Conservation (phyloP, 2,888 invertebrate genomes). For the Caenorhabditis wallacei region DNA sequence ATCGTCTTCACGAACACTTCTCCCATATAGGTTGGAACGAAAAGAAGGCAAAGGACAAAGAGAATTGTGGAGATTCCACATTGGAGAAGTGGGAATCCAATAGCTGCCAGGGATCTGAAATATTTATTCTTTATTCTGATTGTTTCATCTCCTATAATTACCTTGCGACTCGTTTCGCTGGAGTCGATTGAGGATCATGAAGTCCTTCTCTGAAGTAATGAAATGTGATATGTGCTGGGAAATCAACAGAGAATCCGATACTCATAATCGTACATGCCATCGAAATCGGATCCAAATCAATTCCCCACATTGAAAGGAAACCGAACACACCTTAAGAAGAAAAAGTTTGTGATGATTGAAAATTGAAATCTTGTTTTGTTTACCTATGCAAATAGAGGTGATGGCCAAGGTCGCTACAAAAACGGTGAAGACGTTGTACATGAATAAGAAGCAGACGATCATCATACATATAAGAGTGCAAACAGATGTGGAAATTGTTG, state of each 20-base stretch:
- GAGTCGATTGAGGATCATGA: conserved; percentile 70
- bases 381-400: conserved; percentile 80
- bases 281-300: conserved; percentile 81
- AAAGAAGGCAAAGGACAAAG: conserved; percentile 78
- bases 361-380: conserved; percentile 8
- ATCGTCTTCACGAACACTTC: conserved; percentile 82
- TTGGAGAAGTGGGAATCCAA: conserved; percentile 80
- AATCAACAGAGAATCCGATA: conserved; percentile 80
- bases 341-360: conserved; percentile 1
- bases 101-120: conserved; percentile 76
- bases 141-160: conserved; percentile 4
- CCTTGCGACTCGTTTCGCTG: conserved; percentile 72
- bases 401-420: conserved; percentile 79
- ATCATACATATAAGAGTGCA: conserved; percentile 78
- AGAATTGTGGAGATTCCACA: conserved; percentile 80
- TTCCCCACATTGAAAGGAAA: conserved; percentile 77
- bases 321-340: conserved; percentile 79
- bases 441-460: conserved; percentile 80
- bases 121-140: not conserved
- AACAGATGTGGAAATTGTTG: conserved; percentile 73
- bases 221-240: conserved; percentile 81
- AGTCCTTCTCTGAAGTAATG: conserved; percentile 80
- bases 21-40: conserved; percentile 79
- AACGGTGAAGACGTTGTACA: conserved; percentile 81
- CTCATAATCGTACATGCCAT: conserved; percentile 80